Evolutionary conservation across 2,888 invertebrate genomes (phyloP).

Genomic region (Horisme vitalbata): DNA sequence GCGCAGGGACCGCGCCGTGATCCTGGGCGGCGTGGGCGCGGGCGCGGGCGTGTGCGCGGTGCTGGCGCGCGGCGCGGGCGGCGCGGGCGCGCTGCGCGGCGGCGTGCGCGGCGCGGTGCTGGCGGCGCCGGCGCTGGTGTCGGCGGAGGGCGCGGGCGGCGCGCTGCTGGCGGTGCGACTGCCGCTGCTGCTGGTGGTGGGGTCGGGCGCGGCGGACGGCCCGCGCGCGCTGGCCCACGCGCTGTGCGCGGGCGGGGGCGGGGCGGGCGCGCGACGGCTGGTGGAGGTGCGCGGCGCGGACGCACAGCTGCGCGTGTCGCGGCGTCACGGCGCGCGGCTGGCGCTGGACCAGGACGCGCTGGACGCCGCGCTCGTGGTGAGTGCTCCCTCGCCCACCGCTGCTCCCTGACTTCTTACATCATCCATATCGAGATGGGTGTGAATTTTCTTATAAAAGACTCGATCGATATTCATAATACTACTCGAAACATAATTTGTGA

Average conservation of each 20-base stretch:
- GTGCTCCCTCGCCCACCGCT: no score
- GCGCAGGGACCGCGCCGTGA: conserved; percentile 29
- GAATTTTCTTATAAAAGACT: no score
- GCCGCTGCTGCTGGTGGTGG: conserved; percentile 49
- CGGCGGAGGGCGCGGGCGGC: conserved; percentile 86
- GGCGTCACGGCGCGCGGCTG: conserved; percentile 81
- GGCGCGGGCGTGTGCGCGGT: conserved; percentile 50
- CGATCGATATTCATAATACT: no score
- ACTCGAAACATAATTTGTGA: no score
- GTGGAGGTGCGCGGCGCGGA: conserved; percentile 66
- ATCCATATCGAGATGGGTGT: no score
- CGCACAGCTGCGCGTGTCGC: conserved; percentile 70
- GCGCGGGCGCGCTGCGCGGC: conserved; percentile 36
- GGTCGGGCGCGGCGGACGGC: conserved; percentile 37
- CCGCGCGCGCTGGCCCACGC: conserved; percentile 80
- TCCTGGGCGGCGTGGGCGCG: conserved; percentile 33
- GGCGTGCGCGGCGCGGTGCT: conserved; percentile 82
- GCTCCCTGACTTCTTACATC: no score
- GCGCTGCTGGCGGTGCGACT: conserved; percentile 67
- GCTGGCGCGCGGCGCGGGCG: conserved; percentile 44
- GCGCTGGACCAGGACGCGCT: conserved; percentile 88
- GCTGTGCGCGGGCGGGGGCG: conserved; percentile 56
- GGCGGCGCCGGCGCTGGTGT: conserved; percentile 86
- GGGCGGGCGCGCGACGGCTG: conserved; percentile 70
- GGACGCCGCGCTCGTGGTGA: conserved; percentile 77